Base-by-base conservation (phyloP, 2,888 invertebrate genomes). In the Drosophila recens region DNA sequence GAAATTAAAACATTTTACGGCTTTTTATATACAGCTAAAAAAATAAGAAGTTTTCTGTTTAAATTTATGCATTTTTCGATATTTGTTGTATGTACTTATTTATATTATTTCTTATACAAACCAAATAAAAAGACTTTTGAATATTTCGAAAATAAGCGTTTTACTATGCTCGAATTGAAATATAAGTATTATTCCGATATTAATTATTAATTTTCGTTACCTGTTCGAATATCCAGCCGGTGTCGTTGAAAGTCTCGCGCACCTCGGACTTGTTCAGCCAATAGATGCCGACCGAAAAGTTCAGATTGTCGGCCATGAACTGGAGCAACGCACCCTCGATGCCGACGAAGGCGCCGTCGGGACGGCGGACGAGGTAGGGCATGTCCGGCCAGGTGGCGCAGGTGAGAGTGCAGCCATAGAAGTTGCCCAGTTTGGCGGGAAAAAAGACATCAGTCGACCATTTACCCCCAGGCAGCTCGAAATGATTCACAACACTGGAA, bases 301-400 rank as follows among this genome's bases (percentile, higher is more conserved):
- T 91, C n/a, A 91, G 69, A 43, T 80, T 77, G 0, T 46, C 6
- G 9, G 88, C 85, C 59, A 87, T 64, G 53, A 82, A 91, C 53
- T 90, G 79, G 20, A 91, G 52, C 11, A 91, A 65, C 0, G 79
- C 78, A 0, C 90, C 91, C 53, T 91, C 91, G 64, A 91, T 82
- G 56, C 92, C 92, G 8, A 85, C 68, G 6, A 85, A 87, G 58
- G 9, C 63, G 10, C 73, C 70, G 4, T 62, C 51, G 9, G 67
- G 61, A 0, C 62, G 27, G 8, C 65, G 58, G 11, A 72, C 76
- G 30, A 91, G 51, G 59, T 90, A 91, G 4, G 91, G 91, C 75
- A 81, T 80, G 13, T 89, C 79, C 54, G 90, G 75, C 89, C 89
- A 91, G 0, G 90, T 90, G 54, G 90, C 91, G 23, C 90, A 90